Evolutionary conservation across 2,797 vertebrate species (phyloP), one percentile per base, ranked within the genome.

Genomic region (Craterocephalus amniculus): DNA sequence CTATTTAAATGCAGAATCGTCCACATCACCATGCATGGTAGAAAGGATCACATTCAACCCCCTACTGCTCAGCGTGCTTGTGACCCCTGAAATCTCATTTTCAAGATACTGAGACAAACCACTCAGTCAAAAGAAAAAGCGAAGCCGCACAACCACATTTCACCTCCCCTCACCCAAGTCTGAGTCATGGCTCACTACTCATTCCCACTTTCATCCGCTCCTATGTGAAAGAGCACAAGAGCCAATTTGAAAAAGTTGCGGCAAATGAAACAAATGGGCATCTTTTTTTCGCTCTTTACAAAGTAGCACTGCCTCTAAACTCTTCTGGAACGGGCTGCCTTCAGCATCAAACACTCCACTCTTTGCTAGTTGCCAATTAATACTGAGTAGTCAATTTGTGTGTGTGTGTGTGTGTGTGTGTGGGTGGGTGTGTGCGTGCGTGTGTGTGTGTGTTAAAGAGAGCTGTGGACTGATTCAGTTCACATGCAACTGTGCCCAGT

Each of bases 191-290:
- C 62, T 71, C 16, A 67, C 64, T 35, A 63, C 63, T 24, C 55
- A 34, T 69, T 58, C 73, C 56, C n/a, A 48, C 64, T 67, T 52
- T 73, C 32, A 16, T 66, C 12, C 43, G 68, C 72, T 65, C 52
- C 72, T 63, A 68, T 62, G 51, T 71, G 58, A 72, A 70, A 75
- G 38, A 71, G 63, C 79, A 67, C 27, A 13, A 54, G 73, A 58
- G 68, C 48, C 59, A 58, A 49, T 62, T 74, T 72, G 56, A 49
- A 73, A 60, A 76, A 57, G 72, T 61, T 66, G 67, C 61, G 52
- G 56, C 70, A 80, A 84, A 89, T 83, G 68, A 85, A 79, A 87
- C 63, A 78, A 83, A 83, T 52, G 58, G 55, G 40, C 27, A 7
- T 67, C 52, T 48, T 34, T 83, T 43, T 77, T 78, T 70, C 67